A percentile compares a stretch with the other conserved stretches of the same genome.
phyloP scores from a whole-genome alignment of 2,797 vertebrate species.

The Acipenser transmontanus region DNA sequence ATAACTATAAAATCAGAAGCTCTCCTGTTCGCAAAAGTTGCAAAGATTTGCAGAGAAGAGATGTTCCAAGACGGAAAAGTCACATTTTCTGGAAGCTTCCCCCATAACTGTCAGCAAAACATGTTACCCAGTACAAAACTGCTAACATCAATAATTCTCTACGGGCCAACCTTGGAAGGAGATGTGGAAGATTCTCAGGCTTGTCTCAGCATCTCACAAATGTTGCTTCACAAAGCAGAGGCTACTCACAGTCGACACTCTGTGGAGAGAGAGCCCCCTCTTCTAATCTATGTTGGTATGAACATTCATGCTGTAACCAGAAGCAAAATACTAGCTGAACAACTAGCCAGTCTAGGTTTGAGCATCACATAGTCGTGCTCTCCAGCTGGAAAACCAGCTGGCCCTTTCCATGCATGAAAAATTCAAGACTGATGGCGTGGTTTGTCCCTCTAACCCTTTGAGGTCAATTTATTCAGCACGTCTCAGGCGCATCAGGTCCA shows the following conservation, averaged over 20 bases:
- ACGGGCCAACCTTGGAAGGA: background rate
- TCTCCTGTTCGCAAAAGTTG: background rate
- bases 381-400: conserved; percentile 5
- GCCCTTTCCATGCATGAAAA: background rate
- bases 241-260: background rate
- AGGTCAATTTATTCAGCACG: no score
- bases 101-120: conserved; percentile 5
- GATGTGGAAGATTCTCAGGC: conserved; percentile 3
- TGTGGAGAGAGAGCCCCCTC: background rate
- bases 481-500: no score
- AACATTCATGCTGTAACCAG: conserved; percentile 1
- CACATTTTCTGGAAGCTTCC: conserved; percentile 1
- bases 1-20: conserved; percentile 3
- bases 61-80: background rate
- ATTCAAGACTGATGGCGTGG: background rate
- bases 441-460: background rate
- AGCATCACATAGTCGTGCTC: conserved; percentile 2
- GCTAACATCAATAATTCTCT: background rate
- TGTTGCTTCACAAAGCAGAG: background rate
- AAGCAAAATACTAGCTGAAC: background rate
- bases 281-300: conserved; percentile 1
- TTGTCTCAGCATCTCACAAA: conserved; percentile 7
- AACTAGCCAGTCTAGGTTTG: background rate
- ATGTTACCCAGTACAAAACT: background rate
- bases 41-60: conserved; percentile 1